Evolutionary conservation across 2,888 invertebrate genomes (phyloP).

Genomic region (Rotaria magnacalcarata): DNA sequence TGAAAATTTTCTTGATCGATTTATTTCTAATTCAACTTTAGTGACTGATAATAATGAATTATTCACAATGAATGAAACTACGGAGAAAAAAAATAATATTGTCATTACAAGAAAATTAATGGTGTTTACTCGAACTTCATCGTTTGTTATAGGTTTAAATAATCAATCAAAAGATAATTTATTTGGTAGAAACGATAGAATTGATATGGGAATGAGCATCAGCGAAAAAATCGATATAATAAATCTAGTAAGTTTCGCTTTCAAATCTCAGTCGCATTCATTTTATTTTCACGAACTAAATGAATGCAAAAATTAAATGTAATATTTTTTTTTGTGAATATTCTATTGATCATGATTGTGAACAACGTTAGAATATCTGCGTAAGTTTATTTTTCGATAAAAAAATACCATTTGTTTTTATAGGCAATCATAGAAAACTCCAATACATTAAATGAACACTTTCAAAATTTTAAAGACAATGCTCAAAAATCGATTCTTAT

Average conservation of each 20-base stretch:
- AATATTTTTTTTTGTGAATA: too few relatives aligned
- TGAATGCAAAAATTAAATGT: too few relatives aligned
- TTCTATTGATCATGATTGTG: too few relatives aligned
- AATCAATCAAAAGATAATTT: background rate
- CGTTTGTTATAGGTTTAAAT: background rate
- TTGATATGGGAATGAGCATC: background rate
- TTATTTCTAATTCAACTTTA: background rate
- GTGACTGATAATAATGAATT: background rate
- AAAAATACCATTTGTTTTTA: background rate
- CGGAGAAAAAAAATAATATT: background rate
- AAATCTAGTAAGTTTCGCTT: background rate
- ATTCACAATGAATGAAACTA: background rate
- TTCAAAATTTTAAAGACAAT: background rate
- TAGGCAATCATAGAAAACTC: conserved; percentile 28
- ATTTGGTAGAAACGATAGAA: background rate
- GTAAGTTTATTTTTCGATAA: too few relatives aligned
- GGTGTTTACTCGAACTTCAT: conserved; percentile 27
- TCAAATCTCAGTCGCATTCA: too few relatives aligned
- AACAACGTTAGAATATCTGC: too few relatives aligned
- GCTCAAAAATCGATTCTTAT: background rate
- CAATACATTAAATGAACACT: background rate
- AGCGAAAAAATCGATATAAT: background rate
- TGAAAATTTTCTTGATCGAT: background rate
- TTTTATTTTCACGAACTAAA: too few relatives aligned
- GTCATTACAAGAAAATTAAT: background rate